A percentile compares a stretch with the other conserved stretches of the same genome.
Evolutionary conservation across 2,888 invertebrate species (phyloP).

Genomic region (Oxyscelio sp.): DNA sequence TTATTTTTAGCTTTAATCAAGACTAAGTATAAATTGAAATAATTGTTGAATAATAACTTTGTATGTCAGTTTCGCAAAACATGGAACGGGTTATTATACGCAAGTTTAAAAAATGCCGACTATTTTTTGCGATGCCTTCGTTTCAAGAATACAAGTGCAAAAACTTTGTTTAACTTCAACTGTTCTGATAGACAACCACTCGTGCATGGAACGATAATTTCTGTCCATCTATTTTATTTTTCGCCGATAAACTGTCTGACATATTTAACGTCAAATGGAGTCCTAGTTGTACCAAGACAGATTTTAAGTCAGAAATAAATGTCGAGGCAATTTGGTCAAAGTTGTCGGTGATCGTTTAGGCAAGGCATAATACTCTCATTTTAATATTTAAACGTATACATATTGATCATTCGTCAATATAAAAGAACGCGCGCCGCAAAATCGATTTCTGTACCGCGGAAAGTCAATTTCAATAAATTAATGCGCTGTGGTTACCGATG

Average conservation of each 20-base stretch:
- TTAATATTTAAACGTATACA: conserved; percentile 26
- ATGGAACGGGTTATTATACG: too few species aligned
- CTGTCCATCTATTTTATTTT: conserved; percentile 32
- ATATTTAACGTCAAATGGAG: conserved; percentile 40
- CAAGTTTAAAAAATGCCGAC: too few species aligned
- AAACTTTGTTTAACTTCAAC: too few species aligned
- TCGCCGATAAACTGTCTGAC: conserved; percentile 32
- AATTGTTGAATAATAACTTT: too few species aligned
- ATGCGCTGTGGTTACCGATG: conserved; percentile 64
- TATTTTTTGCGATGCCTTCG: too few species aligned
- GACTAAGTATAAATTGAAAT: too few species aligned
- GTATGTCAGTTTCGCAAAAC: too few species aligned
- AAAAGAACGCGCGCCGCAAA: conserved; percentile 14
- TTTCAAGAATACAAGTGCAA: too few species aligned
- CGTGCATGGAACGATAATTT: too few species aligned
- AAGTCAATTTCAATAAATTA: conserved; percentile 80
- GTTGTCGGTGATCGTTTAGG: conserved; percentile 7
- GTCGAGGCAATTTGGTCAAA: conserved; percentile 24
- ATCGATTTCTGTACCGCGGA: conserved; percentile 68
- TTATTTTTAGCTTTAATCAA: too few species aligned
- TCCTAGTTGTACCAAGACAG: too few species aligned
- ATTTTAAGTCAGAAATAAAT: conserved; percentile 24
- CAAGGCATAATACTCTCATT: conserved; percentile 29
- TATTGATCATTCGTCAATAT: conserved; percentile 58
- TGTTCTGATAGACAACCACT: too few species aligned